These are phyloP conservation scores for Cebidichthys violaceus DNA, from an alignment of 2,113 vertebrate species.

Conservation along the genomic window DNA sequence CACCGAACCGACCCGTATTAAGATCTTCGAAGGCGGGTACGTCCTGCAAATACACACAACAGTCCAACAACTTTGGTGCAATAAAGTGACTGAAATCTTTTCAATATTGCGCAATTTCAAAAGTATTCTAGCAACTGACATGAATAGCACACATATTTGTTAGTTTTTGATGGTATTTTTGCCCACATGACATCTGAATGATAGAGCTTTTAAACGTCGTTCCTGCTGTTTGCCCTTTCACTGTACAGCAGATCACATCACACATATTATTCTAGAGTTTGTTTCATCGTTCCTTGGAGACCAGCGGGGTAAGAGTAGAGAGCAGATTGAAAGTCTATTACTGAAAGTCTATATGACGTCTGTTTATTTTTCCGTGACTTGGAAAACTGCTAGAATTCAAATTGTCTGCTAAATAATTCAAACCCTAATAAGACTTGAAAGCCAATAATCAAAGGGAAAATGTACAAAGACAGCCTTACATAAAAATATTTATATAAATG, in stretches of 20 bases:
- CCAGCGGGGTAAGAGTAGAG: slow-evolving; percentile 2
- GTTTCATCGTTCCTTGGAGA: background rate
- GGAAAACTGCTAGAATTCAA: background rate
- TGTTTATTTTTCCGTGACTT: background rate
- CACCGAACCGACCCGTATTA: slow-evolving; percentile 93
- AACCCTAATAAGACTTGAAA: background rate
- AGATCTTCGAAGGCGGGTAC: slow-evolving; percentile 99
- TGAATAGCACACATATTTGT: background rate
- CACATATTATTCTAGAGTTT: background rate
- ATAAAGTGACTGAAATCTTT: background rate
- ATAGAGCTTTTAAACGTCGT: background rate
- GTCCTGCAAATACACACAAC: slow-evolving; percentile 61
- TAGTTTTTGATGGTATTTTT: background rate
- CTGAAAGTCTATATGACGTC: slow-evolving; percentile 4
- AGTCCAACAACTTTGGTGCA: background rate
- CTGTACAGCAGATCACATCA: background rate
- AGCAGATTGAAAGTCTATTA: background rate
- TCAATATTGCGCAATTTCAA: background rate
- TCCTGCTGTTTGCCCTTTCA: background rate
- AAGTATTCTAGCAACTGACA: background rate
- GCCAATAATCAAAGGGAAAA: background rate
- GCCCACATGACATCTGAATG: background rate
- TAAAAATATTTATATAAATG: background rate
- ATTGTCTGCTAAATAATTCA: background rate
- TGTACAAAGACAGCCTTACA: background rate